Evolutionary conservation across 2,888 invertebrate genomes (phyloP).

Genomic region (Melikaiella ostensackeni): DNA sequence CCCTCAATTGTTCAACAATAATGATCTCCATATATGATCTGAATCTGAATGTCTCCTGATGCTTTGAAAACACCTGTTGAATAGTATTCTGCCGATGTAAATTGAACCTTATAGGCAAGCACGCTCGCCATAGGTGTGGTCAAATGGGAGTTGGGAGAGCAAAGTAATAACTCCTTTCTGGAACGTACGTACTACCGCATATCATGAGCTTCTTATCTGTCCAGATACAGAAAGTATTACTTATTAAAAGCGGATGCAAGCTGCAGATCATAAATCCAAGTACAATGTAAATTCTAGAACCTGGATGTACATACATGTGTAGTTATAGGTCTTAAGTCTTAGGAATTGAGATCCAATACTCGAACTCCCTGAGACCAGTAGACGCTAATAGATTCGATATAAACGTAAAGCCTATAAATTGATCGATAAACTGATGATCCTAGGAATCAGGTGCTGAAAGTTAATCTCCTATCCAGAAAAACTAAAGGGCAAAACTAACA

Average conservation of each 20-base stretch:
- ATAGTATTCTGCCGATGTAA: neutral
- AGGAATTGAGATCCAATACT: constrained; percentile 27
- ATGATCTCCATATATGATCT: no score
- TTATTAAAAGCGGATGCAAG: constrained; percentile 14
- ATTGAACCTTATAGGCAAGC: constrained; percentile 8
- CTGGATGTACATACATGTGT: neutral
- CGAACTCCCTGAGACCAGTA: neutral
- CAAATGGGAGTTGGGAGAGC: constrained; percentile 15
- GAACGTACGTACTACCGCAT: constrained; percentile 21
- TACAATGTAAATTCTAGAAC: constrained; percentile 17
- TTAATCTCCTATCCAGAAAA: neutral
- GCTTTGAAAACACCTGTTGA: neutral
- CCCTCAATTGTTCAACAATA: no score
- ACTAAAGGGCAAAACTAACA: no score
- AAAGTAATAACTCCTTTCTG: constrained; percentile 24
- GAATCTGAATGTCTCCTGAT: no score
- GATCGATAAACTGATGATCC: neutral
- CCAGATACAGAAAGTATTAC: neutral
- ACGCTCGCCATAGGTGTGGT: constrained; percentile 1
- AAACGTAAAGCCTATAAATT: constrained; percentile 15
- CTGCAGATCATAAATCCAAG: constrained; percentile 23
- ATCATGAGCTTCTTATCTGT: constrained; percentile 33
- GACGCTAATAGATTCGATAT: constrained; percentile 14
- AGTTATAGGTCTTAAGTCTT: constrained; percentile 11
- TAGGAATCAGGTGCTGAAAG: neutral